These are phyloP conservation scores for Hippolais icterina DNA, from an alignment of 2,113 vertebrate genomes.

Conservation along the genomic window DNA sequence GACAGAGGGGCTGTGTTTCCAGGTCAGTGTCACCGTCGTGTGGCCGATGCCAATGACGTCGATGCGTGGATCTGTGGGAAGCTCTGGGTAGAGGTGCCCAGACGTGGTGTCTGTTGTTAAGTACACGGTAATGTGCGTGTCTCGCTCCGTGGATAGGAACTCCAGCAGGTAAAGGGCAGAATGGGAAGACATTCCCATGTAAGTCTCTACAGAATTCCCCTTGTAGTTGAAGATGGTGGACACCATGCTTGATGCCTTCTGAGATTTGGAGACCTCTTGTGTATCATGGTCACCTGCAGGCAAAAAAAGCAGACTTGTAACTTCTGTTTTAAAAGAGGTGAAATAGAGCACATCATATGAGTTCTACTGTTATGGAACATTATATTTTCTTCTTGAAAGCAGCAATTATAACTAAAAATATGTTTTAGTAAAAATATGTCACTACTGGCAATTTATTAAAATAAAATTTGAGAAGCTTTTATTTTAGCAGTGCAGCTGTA, in stretches of 20 bases:
- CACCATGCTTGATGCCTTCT: slow-evolving; percentile 66
- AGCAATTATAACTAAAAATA: background rate
- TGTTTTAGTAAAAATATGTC: background rate
- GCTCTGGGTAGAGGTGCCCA: slow-evolving; percentile 78
- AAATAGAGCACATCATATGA: background rate
- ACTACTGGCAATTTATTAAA: background rate
- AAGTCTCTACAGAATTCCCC: slow-evolving; percentile 81
- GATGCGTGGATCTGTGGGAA: slow-evolving; percentile 81
- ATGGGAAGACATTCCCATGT: slow-evolving; percentile 71
- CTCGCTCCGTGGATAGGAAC: slow-evolving; percentile 78
- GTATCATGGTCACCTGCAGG: slow-evolving; percentile 20
- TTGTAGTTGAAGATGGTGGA: slow-evolving; percentile 81
- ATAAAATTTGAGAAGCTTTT: background rate
- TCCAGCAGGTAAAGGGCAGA: slow-evolving; percentile 82
- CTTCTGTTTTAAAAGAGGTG: background rate
- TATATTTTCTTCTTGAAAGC: background rate
- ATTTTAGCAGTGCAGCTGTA: background rate
- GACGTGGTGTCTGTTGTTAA: slow-evolving; percentile 73
- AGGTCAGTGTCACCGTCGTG: slow-evolving; percentile 85
- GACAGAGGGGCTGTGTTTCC: slow-evolving; percentile 81
- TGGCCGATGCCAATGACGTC: slow-evolving; percentile 79
- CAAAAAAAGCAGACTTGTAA: background rate
- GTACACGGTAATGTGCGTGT: slow-evolving; percentile 78
- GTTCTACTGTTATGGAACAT: background rate
- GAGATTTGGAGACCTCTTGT: slow-evolving; percentile 11